Conservation (phyloP, 2,113 vertebrate species). For the Hassar affinis region DNA sequence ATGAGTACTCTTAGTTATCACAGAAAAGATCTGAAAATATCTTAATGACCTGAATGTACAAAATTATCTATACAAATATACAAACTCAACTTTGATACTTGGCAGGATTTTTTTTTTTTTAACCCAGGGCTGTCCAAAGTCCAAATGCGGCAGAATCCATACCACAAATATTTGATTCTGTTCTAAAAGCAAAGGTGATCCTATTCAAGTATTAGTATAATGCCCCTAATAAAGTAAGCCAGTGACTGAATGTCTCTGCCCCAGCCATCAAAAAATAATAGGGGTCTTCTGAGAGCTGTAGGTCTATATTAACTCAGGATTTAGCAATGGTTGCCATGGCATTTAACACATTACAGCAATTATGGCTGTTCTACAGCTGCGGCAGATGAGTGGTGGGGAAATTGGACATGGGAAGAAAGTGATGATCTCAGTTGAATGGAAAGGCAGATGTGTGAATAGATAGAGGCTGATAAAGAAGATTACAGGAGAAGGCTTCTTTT, state of each 20-base stretch:
- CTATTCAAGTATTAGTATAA: not conserved
- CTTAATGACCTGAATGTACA: not conserved
- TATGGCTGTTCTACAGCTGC: slow-evolving; percentile 87
- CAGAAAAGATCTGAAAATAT: too few species aligned
- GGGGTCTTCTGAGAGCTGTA: slow-evolving; percentile 86
- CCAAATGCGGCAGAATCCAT: not conserved
- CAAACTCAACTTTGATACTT: too few species aligned
- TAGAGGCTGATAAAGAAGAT: slow-evolving; percentile 12
- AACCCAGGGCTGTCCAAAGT: not conserved
- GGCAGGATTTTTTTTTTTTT: too few species aligned
- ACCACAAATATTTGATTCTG: not conserved
- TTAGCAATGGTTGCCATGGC: slow-evolving; percentile 90
- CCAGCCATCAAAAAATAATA: slow-evolving; percentile 82
- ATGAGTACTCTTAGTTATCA: too few species aligned
- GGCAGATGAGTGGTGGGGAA: slow-evolving; percentile 35
- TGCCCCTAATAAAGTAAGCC: not conserved
- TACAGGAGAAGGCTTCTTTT: not conserved
- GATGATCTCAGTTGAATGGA: slow-evolving; percentile 89
- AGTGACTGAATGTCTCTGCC: slow-evolving; percentile 78
- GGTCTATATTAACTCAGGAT: slow-evolving; percentile 81
- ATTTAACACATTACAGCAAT: slow-evolving; percentile 94
- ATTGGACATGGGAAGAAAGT: slow-evolving; percentile 70
- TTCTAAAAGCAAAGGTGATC: not conserved
- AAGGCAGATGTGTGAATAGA: slow-evolving; percentile 85
- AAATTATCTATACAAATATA: too few species aligned